Evolutionary conservation across 2,888 invertebrate species (phyloP).

Genomic region (Rotaria sp.): DNA sequence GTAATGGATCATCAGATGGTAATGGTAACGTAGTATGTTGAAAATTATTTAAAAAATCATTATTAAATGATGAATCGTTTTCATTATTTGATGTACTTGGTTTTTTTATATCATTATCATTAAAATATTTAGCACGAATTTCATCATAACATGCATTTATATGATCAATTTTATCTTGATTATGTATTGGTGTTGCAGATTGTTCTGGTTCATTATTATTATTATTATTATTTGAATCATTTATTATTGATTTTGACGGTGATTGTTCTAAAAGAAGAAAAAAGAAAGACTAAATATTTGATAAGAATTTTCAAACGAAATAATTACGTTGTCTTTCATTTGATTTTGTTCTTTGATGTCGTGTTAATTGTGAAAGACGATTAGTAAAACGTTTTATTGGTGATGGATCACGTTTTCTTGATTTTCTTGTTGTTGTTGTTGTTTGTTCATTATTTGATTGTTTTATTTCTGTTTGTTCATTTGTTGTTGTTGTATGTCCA

Average conservation of each 20-base stretch:
- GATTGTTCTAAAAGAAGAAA: not conserved
- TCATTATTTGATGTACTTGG: not conserved
- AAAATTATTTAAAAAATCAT: not conserved
- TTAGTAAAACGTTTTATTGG: conserved; percentile 10
- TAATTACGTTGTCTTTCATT: not conserved
- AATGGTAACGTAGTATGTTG: not conserved
- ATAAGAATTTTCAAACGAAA: not conserved
- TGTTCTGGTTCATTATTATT: too few species aligned
- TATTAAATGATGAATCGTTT: not conserved
- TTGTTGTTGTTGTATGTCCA: not conserved
- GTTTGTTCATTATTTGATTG: not conserved
- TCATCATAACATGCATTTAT: conserved; percentile 27
- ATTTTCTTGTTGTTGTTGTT: not conserved
- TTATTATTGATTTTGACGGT: not conserved
- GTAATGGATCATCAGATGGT: not conserved
- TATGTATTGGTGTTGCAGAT: not conserved
- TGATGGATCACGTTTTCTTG: conserved; percentile 22
- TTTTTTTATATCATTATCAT: not conserved
- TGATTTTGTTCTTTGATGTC: not conserved
- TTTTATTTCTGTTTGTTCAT: not conserved
- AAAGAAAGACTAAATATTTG: not conserved
- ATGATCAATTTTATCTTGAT: conserved; percentile 12
- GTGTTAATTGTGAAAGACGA: not conserved
- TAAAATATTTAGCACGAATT: conserved; percentile 13
- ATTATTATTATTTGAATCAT: not conserved